These are phyloP conservation scores for Donacobius atricapilla DNA, from an alignment of 2,113 vertebrate species.

Conservation along the genomic window DNA sequence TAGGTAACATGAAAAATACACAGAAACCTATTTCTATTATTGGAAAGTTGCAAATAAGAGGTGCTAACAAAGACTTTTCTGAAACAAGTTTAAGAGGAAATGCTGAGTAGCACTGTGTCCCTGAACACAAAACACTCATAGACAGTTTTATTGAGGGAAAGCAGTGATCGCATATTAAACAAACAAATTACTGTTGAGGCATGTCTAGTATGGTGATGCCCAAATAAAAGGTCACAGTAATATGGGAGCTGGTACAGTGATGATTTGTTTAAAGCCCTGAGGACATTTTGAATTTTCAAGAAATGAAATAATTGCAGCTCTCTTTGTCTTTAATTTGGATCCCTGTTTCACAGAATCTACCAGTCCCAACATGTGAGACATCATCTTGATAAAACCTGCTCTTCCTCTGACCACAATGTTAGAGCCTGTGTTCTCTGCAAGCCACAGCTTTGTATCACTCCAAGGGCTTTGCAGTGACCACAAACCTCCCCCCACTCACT, in stretches of 20 bases:
- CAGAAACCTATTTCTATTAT: slow-evolving; percentile 54
- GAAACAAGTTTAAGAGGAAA: not conserved
- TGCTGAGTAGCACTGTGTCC: not conserved
- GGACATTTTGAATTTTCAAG: not conserved
- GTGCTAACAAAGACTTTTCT: not conserved
- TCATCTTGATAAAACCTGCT: not conserved
- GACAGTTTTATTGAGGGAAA: not conserved
- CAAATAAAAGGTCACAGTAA: not conserved
- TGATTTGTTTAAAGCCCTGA: not conserved
- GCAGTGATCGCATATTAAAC: not conserved
- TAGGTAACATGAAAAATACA: slow-evolving; percentile 54
- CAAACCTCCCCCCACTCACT: not conserved
- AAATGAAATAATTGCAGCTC: slow-evolving; percentile 10
- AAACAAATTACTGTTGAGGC: not conserved
- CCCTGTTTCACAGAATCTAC: not conserved
- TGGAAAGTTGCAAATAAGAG: slow-evolving; percentile 33
- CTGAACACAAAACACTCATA: not conserved
- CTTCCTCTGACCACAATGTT: not conserved
- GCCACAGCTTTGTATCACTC: not conserved
- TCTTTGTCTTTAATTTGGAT: slow-evolving; percentile 3
- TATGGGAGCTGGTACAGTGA: not conserved
- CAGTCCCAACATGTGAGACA: not conserved
- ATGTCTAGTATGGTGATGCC: not conserved
- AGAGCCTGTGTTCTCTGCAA: not conserved
- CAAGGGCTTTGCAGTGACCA: not conserved